Base-by-base conservation (phyloP, 35 echinoderm and acorn worm species). In the Apostichopus californicus region DNA sequence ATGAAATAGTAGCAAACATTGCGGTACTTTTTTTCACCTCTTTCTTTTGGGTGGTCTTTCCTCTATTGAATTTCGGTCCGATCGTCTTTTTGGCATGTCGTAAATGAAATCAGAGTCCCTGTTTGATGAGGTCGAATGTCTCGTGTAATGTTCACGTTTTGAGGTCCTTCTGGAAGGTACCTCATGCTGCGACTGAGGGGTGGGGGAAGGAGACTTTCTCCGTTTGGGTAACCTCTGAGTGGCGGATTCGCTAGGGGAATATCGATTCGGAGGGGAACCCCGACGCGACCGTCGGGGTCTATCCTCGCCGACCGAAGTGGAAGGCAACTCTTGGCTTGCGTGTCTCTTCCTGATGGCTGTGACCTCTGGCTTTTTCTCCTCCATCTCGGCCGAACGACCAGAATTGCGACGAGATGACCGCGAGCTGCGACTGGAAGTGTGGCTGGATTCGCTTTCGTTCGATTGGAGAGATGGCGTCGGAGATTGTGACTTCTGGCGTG, bases 181-280 rank as follows among this genome's bases (percentile, higher is more conserved):
- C 52, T n/a, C 61, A 5, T 24, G 23, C 73, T 91, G 89, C 10
- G 71, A 54, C 54, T 77, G 89, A 79, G 89, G 89, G 6, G 89
- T 57, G 46, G 89, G 89, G 73, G 89, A 60, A 55, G 89, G 89
- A 20, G 89, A 91, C 52, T 79, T 46, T n/a, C 18, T 91, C 72
- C 91, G 77, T 14, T 64, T 78, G 34, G 92, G 54, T 57, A 86
- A n/a, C 55, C 92, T 86, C 68, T 77, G 82, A 63, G 92, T 93
- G 52, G 77, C 83, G 10, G 81, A 88, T 66, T 93, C 92, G 79
- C 92, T 93, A 13, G 92, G 92, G 54, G 92, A 93, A 24, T 93
- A 93, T 34, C 92, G 28, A 28, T 78, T 93, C 1, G 92, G 92
- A 78, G 84, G 82, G 22, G 83, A 87, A n/a, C 82, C 11, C 18